Evolutionary conservation across 2,797 vertebrate species (phyloP).

Genomic region (Microctenopoma stevenorrisi): DNA sequence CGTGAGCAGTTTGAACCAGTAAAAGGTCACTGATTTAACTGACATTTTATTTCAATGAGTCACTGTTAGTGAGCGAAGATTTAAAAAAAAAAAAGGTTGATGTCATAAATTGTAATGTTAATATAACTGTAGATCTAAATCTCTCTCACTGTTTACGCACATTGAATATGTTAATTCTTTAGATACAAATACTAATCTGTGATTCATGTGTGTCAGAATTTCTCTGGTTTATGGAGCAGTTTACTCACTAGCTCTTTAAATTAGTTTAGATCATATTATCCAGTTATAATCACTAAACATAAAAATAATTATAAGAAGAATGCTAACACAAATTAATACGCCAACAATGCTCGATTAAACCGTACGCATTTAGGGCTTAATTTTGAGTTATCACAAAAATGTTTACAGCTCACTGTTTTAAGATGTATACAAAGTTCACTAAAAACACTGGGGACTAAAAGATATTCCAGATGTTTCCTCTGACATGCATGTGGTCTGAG

Average conservation of each 20-base stretch:
- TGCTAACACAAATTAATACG: background rate
- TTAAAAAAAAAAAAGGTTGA: background rate
- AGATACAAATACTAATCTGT: background rate
- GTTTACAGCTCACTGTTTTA: slow-evolving; percentile 9
- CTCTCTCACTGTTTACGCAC: background rate
- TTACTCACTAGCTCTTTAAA: background rate
- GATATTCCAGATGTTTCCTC: slow-evolving; percentile 53
- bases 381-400: background rate
- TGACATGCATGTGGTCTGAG: slow-evolving; percentile 37
- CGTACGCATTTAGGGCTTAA: background rate
- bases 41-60: background rate
- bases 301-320: background rate
- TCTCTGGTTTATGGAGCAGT: background rate
- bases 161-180: background rate
- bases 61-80: background rate
- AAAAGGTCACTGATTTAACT: background rate
- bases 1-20: background rate
- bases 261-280: background rate
- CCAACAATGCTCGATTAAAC: background rate
- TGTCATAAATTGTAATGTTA: background rate
- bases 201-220: slow-evolving; percentile 18
- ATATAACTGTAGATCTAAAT: background rate
- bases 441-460: slow-evolving; percentile 6
- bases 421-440: slow-evolving; percentile 11
- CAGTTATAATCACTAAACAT: background rate